phyloP scores from a whole-genome alignment of 2,888 invertebrate genomes.

The Abscondita cerata region DNA sequence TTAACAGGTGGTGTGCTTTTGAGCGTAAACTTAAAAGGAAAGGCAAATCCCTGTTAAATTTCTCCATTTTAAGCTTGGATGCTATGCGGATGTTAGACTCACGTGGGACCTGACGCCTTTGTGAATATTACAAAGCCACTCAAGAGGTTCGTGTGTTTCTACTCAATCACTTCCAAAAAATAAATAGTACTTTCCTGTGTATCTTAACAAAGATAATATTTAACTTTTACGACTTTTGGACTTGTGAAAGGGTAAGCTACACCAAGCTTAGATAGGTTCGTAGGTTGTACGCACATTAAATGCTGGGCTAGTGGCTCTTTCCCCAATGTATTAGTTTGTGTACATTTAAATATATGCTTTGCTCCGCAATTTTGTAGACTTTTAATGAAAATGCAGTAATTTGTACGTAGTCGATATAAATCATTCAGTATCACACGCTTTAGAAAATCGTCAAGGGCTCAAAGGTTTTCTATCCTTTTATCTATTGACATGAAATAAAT shows the following conservation, averaged over 20 bases:
- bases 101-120: constrained; percentile 26
- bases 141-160: constrained; percentile 27
- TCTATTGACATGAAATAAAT: constrained; percentile 12
- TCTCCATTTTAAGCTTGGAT: constrained; percentile 39
- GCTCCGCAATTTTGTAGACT: too few species aligned
- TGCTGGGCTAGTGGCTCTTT: too few species aligned
- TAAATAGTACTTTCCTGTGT: constrained; percentile 16
- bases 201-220: not conserved
- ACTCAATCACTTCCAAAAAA: constrained; percentile 25
- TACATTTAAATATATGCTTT: too few species aligned
- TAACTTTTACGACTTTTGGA: not conserved
- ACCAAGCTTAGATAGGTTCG: too few species aligned
- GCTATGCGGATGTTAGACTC: constrained; percentile 25
- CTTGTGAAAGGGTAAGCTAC: too few species aligned
- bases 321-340: too few species aligned
- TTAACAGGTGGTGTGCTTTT: constrained; percentile 34
- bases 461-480: constrained; percentile 11
- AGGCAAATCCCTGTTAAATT: constrained; percentile 44
- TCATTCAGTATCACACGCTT: constrained; percentile 4
- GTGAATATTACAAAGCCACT: constrained; percentile 32
- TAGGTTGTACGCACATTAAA: too few species aligned
- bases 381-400: not conserved
- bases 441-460: constrained; percentile 10
- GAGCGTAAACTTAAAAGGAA: constrained; percentile 42
- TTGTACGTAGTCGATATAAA: constrained; percentile 1